Base-by-base conservation (phyloP, 2,113 vertebrate species). In the Alethe castanea region DNA sequence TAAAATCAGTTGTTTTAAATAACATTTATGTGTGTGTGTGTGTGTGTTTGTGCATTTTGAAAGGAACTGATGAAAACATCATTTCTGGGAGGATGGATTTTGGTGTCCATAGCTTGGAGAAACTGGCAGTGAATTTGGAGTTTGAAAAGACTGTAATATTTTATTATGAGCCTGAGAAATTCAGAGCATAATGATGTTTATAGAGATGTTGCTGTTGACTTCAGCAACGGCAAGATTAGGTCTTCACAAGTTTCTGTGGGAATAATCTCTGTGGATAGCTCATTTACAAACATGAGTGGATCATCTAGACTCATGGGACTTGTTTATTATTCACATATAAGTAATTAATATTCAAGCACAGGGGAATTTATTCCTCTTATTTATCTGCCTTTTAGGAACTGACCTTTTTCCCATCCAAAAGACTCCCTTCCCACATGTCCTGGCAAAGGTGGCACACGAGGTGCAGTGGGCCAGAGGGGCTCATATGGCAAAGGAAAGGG, bases 271-370 rank as follows among this genome's bases (percentile, higher is more conserved):
- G 0, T 40, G 90, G 95, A 57, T 74, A 64, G 56, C 90, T 96
- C 90, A 72, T 97, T 94, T 93, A 92, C 82, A 91, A 86, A 93
- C 90, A 88, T 74, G 89, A 92, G 56, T 90, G 56, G 88, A 94
- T 93, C 76, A 29, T 76, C 93, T 31, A 84, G 72, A 33, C 93
- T 90, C 85, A 33, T 64, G 93, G 80, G 91, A 61, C 48, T 5
- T 69, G 45, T 71, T 94, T 92, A 67, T 92, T 94, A 90, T 92
- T 94, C 88, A 84, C 48, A 86, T 72, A n/a, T 23, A 94, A 90
- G 60, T 86, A 76, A 92, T 96, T 95, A 92, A 95, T 78, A 96
- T 86, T 84, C 76, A 84, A 92, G 69, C 61, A 16, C 22, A 79
- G 77, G 69, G 76, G 52, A 84, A 57, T 94, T 53, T 86, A 60